Evolutionary conservation across 2,888 invertebrate species (phyloP), one percentile per base, ranked within the genome.

Genomic region (Hylaea fasciaria): DNA sequence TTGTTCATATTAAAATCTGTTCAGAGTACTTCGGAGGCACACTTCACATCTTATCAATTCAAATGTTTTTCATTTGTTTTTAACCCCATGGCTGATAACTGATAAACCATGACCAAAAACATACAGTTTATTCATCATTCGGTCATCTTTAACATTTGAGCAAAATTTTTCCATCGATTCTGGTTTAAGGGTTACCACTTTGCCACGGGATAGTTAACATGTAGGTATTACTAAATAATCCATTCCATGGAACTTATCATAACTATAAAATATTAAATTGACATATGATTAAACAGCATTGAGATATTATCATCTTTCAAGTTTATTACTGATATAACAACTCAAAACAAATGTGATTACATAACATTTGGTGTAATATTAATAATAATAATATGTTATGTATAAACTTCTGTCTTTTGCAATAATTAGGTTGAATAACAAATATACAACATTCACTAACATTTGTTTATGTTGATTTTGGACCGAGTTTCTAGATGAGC

Each of bases 321-420:
- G 14, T 3, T 37, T 11, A 37, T 14, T 14, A 14, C 40, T 47
- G 41, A 29, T 16, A 17, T 7, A 32, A 40, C 40, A n/a, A 13
- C 17, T 54, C 40, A 47, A 32, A 53, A 53, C 53, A 53, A 41
- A 46, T 41, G 29, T 9, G 29, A 22, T 22, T 22, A 22, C 22
- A 22, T 5, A 22, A 22, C n/a, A 40, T 12, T 28, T 28, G 37
- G 14, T 51, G 9, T 43, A 17, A 16, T 10, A 14, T 13, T 40
- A 39, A n/a, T 39, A n/a, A 40, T n/a, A 14, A 28, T 3, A 10
- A 9, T 32, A 8, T 32, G n/a, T 32, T 32, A 7, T 10, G 32
- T 32, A 32, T 22, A 22, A 22, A 22, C 3, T 22, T 22, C 22
- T 22, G 22, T 22, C 28, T 48, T 22, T 28, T 28, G 40, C 28